Conservation (phyloP, 1,140 invertebrate species). For the Prorops nasuta region DNA sequence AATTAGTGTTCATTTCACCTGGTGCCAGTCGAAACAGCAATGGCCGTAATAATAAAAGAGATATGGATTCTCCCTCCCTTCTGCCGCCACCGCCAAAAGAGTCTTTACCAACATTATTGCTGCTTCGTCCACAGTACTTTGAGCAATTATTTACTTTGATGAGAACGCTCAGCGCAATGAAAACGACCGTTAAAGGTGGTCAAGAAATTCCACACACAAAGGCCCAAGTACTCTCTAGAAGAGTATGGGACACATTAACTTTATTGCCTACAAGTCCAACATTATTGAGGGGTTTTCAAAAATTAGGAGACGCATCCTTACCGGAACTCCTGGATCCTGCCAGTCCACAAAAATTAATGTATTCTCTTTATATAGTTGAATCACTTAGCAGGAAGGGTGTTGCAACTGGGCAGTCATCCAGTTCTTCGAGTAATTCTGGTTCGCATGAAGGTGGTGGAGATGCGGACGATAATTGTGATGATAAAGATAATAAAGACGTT, state of each 20-base stretch:
- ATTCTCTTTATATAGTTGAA: conserved; percentile 90
- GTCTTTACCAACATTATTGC: conserved; percentile 78
- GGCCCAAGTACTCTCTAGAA: conserved; percentile 83
- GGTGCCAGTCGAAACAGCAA: conserved; percentile 70
- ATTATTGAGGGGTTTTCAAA: conserved; percentile 79
- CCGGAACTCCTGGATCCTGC: conserved; percentile 78
- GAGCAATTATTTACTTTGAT: conserved; percentile 86
- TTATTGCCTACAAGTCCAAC: conserved; percentile 86
- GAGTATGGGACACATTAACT: conserved; percentile 92
- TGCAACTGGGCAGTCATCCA: conserved; percentile 13
- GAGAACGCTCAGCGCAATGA: conserved; percentile 84
- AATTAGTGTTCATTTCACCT: conserved; percentile 87
- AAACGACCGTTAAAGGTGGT: conserved; percentile 68
- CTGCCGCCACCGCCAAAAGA: conserved; percentile 78
- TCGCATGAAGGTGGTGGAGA: conserved; percentile 50
- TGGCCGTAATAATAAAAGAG: conserved; percentile 63
- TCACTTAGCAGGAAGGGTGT: conserved; percentile 56
- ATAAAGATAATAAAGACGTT: conserved; percentile 42
- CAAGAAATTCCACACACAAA: conserved; percentile 83
- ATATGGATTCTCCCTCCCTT: conserved; percentile 73
- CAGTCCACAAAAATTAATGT: conserved; percentile 92
- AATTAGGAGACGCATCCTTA: conserved; percentile 65
- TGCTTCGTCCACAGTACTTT: conserved; percentile 84
- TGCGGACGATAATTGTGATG: conserved; percentile 40
- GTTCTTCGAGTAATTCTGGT: conserved; percentile 21